Base-by-base conservation (phyloP, 2,113 vertebrate species). In the Tichodroma muraria region DNA sequence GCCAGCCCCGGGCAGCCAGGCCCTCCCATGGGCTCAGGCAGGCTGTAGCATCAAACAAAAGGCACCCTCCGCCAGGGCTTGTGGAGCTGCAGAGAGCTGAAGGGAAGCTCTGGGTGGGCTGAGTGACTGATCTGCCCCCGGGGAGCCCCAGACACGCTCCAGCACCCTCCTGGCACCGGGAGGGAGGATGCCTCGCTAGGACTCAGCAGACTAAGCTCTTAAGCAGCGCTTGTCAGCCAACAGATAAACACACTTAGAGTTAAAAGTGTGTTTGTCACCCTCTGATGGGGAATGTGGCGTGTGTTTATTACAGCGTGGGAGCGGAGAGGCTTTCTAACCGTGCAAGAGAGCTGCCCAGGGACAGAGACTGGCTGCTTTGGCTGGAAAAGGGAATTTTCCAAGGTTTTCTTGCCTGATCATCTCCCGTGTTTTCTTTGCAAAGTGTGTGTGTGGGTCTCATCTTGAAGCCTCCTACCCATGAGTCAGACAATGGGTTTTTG, bases 161-260 rank as follows among this genome's bases (percentile, higher is more conserved):
- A 88, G 82, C 85, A 72, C 15, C 40, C 53, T 68, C 31, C 60
- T 80, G 88, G 81, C 84, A 78, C 4, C 9, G 8, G n/a, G 11
- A 42, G 30, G 27, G 44, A 76, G 28, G 61, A 71, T 2, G 8
- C 14, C 59, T 69, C 71, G 65, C 31, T 1, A 1, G 7, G 45
- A 47, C 47, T 47, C 61, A 9, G 84, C 72, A 86, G 80, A 64
- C 11, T 21, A 24, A 92, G 69, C 91, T 84, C 56, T 89, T 89
- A 78, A 94, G 75, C 0, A 0, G 80, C 53, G 78, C 49, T 87
- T 49, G 73, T 89, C 96, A 87, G 93, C 89, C 93, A 89, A 38
- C 30, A 87, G 87, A 89, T 84, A 95, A 95, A 96, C 93, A 94
- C 84, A 86, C 84, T 91, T 24, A 2, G 17, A 78, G 72, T 78